A percentile compares a stretch with the other conserved stretches of the same genome.
Conservation (phyloP, 2,113 vertebrate genomes). For the Progne subis region DNA sequence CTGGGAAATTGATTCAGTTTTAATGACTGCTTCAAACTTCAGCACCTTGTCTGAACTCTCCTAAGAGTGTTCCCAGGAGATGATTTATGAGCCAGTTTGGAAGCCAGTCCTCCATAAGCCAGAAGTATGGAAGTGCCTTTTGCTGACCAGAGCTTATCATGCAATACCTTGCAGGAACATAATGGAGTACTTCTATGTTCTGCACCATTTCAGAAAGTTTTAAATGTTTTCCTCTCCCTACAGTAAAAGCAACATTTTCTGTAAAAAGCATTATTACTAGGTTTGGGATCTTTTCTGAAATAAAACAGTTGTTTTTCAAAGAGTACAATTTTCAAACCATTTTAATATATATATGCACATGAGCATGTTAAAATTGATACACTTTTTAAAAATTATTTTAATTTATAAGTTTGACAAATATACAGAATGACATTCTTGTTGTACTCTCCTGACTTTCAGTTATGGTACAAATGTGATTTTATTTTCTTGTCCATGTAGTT, state of each 20-base stretch:
- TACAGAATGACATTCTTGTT: background rate
- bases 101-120: background rate
- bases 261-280: background rate
- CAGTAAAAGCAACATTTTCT: background rate
- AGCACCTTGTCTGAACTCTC: background rate
- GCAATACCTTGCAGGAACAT: background rate
- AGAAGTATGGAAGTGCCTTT: background rate
- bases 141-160: background rate
- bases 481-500: background rate
- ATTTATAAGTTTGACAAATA: background rate
- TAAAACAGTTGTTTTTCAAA: background rate
- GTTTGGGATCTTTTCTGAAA: background rate
- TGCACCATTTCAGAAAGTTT: background rate
- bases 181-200: background rate
- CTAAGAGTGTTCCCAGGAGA: background rate
- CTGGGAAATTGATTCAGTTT: background rate
- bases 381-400: background rate
- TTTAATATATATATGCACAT: background rate
- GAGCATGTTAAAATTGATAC: background rate
- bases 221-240: background rate
- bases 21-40: background rate
- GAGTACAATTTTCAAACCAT: background rate
- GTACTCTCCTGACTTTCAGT: background rate
- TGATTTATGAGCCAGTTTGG: background rate
- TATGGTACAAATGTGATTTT: background rate